Evolutionary conservation across 2,797 vertebrate species (phyloP), one percentile per base, ranked within the genome.

Genomic region (Thunnus albacares): DNA sequence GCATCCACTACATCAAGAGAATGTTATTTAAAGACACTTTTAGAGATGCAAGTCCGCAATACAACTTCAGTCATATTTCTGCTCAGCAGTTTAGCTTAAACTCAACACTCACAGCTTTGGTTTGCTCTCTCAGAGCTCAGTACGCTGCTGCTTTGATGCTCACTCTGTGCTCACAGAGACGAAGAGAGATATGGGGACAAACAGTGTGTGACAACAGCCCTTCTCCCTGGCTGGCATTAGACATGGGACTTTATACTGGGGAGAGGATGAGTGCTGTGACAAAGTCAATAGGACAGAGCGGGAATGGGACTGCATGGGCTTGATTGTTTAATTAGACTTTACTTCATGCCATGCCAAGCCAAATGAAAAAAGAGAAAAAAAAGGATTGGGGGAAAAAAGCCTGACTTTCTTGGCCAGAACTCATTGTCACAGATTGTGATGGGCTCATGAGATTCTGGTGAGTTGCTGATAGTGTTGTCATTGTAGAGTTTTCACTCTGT

Each of bases 271-370:
- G 86, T 82, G 83, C 89, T 84, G 90, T 94, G 91, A 94, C 94
- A 90, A 94, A 92, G 94, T 94, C 91, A 94, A 86, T 83, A 84
- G 91, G 90, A 94, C 93, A 90, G 87, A 82, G 90, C 88, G 84
- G 87, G 79, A 86, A 88, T 79, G 86, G 68, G 90, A 89, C 92
- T 95, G 92, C 88, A 87, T 83, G 90, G 87, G 82, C 76, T 77
- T 88, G 94, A 95, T 95, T 95, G 95, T 95, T 95, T 95, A 95
- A 95, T 96, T 95, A 95, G 94, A 93, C 91, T 94, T 95, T 90
- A 87, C 89, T 93, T 91, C 80, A 91, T 90, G 85, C 77, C 77
- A 72, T 81, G 88, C 87, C 87, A 88, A 92, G 89, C 84, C 83
- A 90, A 93, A 89, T 86, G 70, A 74, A 86, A 84, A 89, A 82